These are phyloP conservation scores for Brachymystax lenok DNA, from an alignment of 2,797 vertebrate species.

Conservation along the genomic window DNA sequence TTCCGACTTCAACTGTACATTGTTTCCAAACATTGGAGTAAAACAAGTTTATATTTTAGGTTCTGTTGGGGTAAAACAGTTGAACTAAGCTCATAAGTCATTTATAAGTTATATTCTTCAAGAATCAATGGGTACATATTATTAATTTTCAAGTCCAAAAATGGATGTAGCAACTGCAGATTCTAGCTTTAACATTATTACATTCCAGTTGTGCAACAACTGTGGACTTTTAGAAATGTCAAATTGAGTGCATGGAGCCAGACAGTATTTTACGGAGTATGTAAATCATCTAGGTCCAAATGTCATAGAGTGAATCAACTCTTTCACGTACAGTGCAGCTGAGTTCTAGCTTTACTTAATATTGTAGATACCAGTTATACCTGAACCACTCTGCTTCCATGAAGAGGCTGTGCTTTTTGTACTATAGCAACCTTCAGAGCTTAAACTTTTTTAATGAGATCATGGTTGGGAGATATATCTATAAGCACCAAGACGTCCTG, in stretches of 20 bases:
- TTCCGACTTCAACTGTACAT: too few species aligned
- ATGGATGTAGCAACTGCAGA: too few species aligned
- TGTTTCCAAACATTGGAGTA: too few species aligned
- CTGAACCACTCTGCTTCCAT: slow-evolving; percentile 8
- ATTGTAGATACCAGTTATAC: background rate
- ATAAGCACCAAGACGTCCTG: slow-evolving; percentile 50
- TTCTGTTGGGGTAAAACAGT: too few species aligned
- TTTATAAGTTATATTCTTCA: too few species aligned
- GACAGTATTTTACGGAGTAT: background rate
- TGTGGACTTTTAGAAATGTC: background rate
- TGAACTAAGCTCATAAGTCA: too few species aligned
- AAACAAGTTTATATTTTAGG: too few species aligned
- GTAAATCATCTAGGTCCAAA: background rate
- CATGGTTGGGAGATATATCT: slow-evolving; percentile 64
- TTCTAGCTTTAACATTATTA: background rate
- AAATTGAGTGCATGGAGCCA: background rate
- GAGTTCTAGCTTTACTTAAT: slow-evolving; percentile 10
- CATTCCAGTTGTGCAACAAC: background rate
- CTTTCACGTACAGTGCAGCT: background rate
- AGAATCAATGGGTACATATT: too few species aligned
- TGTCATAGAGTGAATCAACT: slow-evolving; percentile 1
- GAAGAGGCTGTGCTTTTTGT: slow-evolving; percentile 43
- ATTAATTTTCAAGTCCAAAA: too few species aligned
- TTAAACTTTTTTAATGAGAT: slow-evolving; percentile 73
- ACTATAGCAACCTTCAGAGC: slow-evolving; percentile 65